Conservation (phyloP, 1,140 invertebrate genomes). For the Pogonomyrmex barbatus region DNA sequence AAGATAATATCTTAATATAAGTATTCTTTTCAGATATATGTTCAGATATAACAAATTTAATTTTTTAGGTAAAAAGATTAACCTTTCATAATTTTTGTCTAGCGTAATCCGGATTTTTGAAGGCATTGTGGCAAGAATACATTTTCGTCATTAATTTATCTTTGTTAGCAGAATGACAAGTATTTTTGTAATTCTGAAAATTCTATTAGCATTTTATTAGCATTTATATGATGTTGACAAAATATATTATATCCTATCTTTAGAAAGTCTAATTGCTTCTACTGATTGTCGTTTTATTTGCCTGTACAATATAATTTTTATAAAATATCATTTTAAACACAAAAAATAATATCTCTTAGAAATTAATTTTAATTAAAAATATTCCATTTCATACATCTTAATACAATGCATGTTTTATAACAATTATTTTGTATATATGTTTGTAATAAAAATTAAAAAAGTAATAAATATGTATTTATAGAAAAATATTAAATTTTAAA, state of each 20-base stretch:
- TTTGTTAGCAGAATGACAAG: constrained; percentile 8
- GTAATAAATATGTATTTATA: background rate
- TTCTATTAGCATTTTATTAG: constrained; percentile 42
- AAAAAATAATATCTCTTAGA: background rate
- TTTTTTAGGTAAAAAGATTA: background rate
- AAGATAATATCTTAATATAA: too few relatives aligned
- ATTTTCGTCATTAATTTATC: constrained; percentile 21
- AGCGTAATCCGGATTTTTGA: constrained; percentile 9
- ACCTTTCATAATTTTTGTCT: background rate
- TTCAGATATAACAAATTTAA: background rate
- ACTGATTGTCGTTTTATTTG: background rate
- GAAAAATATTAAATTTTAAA: background rate
- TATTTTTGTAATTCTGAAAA: constrained; percentile 12
- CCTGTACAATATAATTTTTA: constrained; percentile 4
- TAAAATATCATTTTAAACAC: constrained; percentile 5
- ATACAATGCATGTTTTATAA: background rate
- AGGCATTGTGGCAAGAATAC: background rate
- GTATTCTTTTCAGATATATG: too few relatives aligned
- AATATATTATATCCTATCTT: constrained; percentile 6
- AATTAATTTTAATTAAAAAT: background rate
- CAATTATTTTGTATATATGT: too few relatives aligned
- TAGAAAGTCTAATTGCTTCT: constrained; percentile 10
- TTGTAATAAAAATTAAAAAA: too few relatives aligned
- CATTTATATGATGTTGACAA: constrained; percentile 33
- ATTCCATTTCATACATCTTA: background rate